Conservation (phyloP, 1,140 invertebrate species). For the Harlomillsia oculata region DNA sequence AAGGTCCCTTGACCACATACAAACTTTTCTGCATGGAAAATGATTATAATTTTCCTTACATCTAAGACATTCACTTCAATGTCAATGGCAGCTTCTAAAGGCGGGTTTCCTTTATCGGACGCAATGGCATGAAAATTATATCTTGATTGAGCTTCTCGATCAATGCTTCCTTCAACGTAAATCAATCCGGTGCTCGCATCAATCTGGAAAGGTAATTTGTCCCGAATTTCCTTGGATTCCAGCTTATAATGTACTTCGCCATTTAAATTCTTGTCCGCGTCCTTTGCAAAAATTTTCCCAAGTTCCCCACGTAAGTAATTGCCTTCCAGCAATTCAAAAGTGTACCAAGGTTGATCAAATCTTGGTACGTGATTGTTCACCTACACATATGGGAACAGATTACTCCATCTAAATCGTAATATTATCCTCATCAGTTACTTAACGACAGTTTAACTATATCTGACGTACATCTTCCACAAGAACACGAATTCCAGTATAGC, state of each 20-base stretch:
- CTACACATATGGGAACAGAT: too few relatives aligned
- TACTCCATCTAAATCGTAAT: too few relatives aligned
- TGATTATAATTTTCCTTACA: conserved; percentile 58
- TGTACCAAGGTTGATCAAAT: conserved; percentile 71
- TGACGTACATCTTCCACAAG: conserved; percentile 54
- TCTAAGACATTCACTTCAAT: conserved; percentile 70
- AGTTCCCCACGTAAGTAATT: conserved; percentile 56
- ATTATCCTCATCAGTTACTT: too few relatives aligned
- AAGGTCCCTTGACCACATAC: not conserved
- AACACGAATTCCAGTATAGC: conserved; percentile 57
- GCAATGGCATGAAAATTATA: conserved; percentile 67
- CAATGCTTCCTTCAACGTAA: conserved; percentile 61
- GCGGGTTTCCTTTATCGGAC: conserved; percentile 55
- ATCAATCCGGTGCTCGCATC: conserved; percentile 62
- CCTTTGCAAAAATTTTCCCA: conserved; percentile 62
- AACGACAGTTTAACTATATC: not conserved
- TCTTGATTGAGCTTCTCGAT: conserved; percentile 61
- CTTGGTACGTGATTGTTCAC: conserved; percentile 74
- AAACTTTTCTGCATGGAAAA: not conserved
- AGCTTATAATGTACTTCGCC: conserved; percentile 69
- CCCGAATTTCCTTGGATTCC: conserved; percentile 47
- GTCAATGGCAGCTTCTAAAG: conserved; percentile 58
- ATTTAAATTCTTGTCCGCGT: conserved; percentile 63
- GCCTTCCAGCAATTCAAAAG: conserved; percentile 70
- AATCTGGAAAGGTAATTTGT: conserved; percentile 59